phyloP scores from a whole-genome alignment of 2,113 vertebrate species.

The Ceyx melanurus region DNA sequence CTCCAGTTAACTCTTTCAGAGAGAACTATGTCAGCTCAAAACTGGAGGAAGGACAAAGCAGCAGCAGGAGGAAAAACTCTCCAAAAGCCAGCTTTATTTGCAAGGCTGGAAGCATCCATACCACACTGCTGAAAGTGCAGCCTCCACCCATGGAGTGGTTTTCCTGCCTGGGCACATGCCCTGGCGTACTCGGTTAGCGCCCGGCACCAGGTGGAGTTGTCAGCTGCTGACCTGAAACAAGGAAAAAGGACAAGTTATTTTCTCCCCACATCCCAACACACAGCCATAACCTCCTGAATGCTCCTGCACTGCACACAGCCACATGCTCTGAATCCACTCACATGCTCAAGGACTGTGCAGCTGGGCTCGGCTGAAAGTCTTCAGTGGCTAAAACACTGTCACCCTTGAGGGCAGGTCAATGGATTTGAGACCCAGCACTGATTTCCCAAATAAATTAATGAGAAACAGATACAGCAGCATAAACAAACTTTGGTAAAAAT shows the following conservation, averaged over 20 bases:
- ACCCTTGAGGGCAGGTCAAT: neutral
- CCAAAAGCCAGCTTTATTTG: neutral
- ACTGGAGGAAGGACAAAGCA: neutral
- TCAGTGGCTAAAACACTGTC: neutral
- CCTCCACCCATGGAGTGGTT: conserved; percentile 88
- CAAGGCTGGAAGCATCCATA: conserved; percentile 57
- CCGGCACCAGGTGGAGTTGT: conserved; percentile 85
- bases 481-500: neutral
- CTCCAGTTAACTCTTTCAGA: neutral
- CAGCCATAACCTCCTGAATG: neutral
- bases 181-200: conserved; percentile 91
- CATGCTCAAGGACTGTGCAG: neutral
- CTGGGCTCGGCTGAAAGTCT: neutral
- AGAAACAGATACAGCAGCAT: neutral
- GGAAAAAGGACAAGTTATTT: neutral
- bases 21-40: neutral
- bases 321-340: neutral
- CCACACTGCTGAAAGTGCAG: conserved; percentile 84
- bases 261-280: neutral
- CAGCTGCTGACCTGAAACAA: conserved; percentile 81
- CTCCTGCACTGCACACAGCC: neutral
- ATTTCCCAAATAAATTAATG: neutral
- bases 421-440: neutral
- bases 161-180: conserved; percentile 90
- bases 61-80: neutral